Evolutionary conservation across 2,888 invertebrate species (phyloP).

Genomic region (Acrobasis suavella): DNA sequence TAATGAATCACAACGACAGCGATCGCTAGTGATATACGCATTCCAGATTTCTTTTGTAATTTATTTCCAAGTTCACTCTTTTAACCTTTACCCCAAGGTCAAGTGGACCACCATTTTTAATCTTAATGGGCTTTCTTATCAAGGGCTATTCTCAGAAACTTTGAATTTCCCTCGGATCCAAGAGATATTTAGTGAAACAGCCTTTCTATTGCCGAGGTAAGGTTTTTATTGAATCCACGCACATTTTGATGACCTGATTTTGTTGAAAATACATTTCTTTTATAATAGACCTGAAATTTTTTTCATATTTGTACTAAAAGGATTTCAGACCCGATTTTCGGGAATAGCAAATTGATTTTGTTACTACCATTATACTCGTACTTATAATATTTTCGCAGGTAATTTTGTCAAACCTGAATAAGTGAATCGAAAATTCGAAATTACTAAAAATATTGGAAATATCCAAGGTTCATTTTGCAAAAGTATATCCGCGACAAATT

Average conservation of each 20-base stretch:
- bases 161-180: constrained; percentile 2
- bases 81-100: not conserved
- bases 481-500: no score
- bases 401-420: no score
- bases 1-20: no score
- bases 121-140: constrained; percentile 14
- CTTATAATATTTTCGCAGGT: no score
- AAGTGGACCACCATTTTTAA: constrained; percentile 12
- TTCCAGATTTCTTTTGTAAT: not conserved
- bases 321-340: no score
- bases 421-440: no score
- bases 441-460: no score
- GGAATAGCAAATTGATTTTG: no score
- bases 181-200: constrained; percentile 4
- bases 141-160: not conserved
- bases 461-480: no score
- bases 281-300: not conserved
- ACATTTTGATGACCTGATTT: constrained; percentile 3
- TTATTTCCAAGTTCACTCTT: not conserved
- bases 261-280: not conserved
- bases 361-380: no score
- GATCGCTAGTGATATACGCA: no score
- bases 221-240: constrained; percentile 6
- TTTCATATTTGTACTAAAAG: not conserved
- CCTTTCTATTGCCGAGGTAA: constrained; percentile 7